Base-by-base conservation (phyloP, 1,140 invertebrate species). In the Lordiphosa stackelbergi region DNA sequence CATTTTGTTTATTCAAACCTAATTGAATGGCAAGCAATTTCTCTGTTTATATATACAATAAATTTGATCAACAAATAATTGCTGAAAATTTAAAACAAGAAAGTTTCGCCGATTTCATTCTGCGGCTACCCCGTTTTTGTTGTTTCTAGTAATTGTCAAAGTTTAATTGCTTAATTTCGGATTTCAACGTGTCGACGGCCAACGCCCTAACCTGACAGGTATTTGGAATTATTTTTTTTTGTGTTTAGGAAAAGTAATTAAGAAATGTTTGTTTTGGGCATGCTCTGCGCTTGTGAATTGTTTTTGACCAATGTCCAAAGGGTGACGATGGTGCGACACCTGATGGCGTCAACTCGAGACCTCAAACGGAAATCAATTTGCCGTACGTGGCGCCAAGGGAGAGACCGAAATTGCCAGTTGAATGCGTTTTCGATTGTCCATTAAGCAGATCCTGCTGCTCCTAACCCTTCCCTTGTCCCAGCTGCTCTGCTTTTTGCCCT, bases 371-470 rank as follows among this genome's bases (percentile, higher is more conserved):
- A 83, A 81, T 81, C 72, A 83, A 81, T 83, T 81, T 81, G 59
- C 63, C 51, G 54, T 19, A 51, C 52, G 37, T 52, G 55, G 60
- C 66, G 74, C 65, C 66, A 61, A 22, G 41, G 36, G 34, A 54
- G 61, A 46, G 73, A 69, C 72, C 72, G 41, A 75, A 81, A 83
- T 81, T 81, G 72, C 72, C 77, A 83, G 77, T 73, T 77, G 66
- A 81, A 81, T 83, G 77, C 77, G 68, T 81, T 81, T 83, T 81
- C 77, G 77, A 81, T 81, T 81, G 77, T 83, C 77, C 77, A 81
- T 81, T 81, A 77, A 69, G 72, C 71, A 83, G 68, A 54, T 49
- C 52, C 53, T 51, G 6, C 53, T 37, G 43, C 35, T 43, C 12
- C 49, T 54, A 45, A 3, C 7, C 24, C 12, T 49, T 16, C n/a